These are phyloP conservation scores for Agapornis canus DNA, from an alignment of 2,797 vertebrate genomes.

Conservation along the genomic window DNA sequence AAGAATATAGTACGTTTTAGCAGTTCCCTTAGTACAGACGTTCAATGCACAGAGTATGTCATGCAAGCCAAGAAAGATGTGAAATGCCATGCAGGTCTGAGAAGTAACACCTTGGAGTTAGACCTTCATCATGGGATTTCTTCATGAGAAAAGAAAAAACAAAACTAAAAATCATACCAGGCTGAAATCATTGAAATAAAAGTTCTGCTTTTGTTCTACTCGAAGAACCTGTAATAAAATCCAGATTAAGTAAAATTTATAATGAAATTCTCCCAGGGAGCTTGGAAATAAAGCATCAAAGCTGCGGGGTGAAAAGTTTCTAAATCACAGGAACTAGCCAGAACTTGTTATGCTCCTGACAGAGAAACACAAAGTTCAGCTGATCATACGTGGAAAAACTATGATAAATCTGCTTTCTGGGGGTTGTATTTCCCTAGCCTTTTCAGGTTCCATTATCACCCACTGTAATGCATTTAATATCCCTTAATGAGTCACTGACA, in stretches of 20 bases:
- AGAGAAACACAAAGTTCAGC: slow-evolving; percentile 42
- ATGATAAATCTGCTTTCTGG: slow-evolving; percentile 22
- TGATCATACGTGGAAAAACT: slow-evolving; percentile 23
- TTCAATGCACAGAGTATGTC: neutral
- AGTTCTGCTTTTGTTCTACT: neutral
- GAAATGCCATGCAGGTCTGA: neutral
- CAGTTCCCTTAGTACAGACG: neutral
- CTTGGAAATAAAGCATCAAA: neutral
- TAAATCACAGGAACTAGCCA: slow-evolving; percentile 3
- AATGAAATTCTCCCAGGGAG: neutral
- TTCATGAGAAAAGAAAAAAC: neutral
- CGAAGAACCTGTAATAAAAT: neutral
- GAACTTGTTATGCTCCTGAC: slow-evolving; percentile 29
- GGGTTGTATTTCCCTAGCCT: slow-evolving; percentile 33
- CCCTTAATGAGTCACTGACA: slow-evolving; percentile 30
- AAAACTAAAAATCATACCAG: neutral
- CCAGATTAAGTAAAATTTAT: neutral
- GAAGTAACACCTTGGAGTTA: neutral
- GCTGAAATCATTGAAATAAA: neutral
- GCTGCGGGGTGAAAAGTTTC: neutral
- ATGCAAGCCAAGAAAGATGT: slow-evolving; percentile 38
- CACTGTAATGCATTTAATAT: slow-evolving; percentile 28
- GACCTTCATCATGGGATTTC: neutral
- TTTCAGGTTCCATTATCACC: neutral
- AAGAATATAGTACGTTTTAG: neutral